These are phyloP conservation scores for Bovichtus diacanthus DNA, from an alignment of 2,797 vertebrate species.

Conservation along the genomic window DNA sequence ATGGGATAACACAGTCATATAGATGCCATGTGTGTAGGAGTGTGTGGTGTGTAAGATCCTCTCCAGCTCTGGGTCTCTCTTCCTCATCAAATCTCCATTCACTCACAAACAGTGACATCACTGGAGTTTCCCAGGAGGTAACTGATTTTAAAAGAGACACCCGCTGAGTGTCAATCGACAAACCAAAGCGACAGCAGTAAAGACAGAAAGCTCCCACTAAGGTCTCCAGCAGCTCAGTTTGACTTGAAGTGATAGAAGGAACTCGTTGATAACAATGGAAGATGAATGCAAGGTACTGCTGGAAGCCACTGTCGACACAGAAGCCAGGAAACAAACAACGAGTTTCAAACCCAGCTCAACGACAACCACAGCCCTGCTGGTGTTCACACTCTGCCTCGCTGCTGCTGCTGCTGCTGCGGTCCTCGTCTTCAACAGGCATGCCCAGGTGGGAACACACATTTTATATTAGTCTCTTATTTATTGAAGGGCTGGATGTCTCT, in stretches of 20 bases:
- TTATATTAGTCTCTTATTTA: background rate
- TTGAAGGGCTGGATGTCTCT: background rate
- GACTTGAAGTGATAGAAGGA: background rate
- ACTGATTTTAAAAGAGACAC: conserved; percentile 41
- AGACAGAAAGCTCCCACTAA: background rate
- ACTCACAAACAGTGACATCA: conserved; percentile 78
- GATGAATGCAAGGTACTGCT: conserved; percentile 48
- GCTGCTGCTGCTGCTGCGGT: conserved; percentile 44
- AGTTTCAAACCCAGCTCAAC: conserved; percentile 29
- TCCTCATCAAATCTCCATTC: conserved; percentile 54
- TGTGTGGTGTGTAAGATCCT: conserved; percentile 25
- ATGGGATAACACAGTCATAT: conserved; percentile 28
- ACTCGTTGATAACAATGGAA: conserved; percentile 55
- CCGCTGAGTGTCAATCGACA: conserved; percentile 14
- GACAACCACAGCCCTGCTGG: conserved; percentile 42
- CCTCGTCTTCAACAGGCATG: conserved; percentile 30
- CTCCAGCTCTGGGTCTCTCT: conserved; percentile 36
- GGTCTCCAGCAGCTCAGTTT: background rate
- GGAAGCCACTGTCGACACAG: conserved; percentile 5
- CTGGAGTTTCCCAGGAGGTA: conserved; percentile 78
- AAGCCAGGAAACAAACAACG: background rate
- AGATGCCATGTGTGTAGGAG: conserved; percentile 34
- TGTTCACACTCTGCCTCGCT: conserved; percentile 63
- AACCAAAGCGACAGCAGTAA: background rate
- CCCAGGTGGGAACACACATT: conserved; percentile 63